phyloP scores from a whole-genome alignment of 2,888 invertebrate species.

The Galerucella nymphaeae region DNA sequence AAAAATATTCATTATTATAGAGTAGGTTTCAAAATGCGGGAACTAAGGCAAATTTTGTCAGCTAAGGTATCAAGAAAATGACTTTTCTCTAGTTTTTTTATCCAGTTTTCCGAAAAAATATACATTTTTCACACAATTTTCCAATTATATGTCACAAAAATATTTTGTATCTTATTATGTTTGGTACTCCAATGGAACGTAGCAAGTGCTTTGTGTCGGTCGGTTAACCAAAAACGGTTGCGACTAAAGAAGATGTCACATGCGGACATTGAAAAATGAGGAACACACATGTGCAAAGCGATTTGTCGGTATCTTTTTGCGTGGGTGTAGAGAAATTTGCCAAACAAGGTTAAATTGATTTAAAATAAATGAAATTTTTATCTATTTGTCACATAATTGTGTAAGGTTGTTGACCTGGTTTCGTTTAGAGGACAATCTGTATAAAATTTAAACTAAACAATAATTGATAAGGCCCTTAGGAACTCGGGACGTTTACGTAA shows the following conservation, averaged over 20 bases:
- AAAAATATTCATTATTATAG: no score
- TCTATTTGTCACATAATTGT: no score
- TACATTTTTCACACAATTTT: not conserved
- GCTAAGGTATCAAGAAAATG: no score
- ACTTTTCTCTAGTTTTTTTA: no score
- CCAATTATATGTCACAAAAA: not conserved
- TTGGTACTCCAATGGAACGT: not conserved
- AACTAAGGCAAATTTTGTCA: no score
- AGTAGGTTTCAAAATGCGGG: no score
- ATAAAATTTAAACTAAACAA: constrained; percentile 11
- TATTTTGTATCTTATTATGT: no score
- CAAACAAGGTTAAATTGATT: no score
- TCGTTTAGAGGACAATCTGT: not conserved
- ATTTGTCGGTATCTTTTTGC: not conserved
- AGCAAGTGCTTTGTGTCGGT: constrained; percentile 1
- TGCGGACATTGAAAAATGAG: constrained; percentile 23
- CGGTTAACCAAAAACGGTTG: not conserved
- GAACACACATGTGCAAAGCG: constrained; percentile 22
- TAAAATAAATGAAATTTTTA: no score
- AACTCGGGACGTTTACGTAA: constrained; percentile 23
- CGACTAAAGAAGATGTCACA: constrained; percentile 17
- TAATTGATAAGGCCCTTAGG: constrained; percentile 21
- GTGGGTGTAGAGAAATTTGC: not conserved
- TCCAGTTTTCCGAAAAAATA: not conserved
- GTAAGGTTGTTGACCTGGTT: not conserved